Conservation (phyloP, 2,888 invertebrate species). For the Dyspetes luteomarginatus region DNA sequence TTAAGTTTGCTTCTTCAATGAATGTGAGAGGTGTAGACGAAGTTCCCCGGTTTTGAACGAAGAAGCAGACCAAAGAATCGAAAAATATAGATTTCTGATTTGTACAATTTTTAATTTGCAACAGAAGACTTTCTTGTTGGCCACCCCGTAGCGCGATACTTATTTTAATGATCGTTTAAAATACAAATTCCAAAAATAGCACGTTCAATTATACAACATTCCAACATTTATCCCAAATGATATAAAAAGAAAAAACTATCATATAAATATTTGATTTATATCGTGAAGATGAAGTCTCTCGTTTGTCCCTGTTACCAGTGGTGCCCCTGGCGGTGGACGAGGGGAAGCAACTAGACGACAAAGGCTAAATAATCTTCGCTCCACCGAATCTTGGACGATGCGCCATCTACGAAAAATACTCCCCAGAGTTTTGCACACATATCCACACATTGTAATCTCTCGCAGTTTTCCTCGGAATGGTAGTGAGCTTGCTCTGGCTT, state of each 20-base stretch:
- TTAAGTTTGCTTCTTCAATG: too few relatives aligned
- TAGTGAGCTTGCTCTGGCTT: slow-evolving; percentile 25
- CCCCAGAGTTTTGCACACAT: not conserved
- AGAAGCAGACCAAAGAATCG: too few relatives aligned
- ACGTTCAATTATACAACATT: not conserved
- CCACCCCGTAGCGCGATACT: not conserved
- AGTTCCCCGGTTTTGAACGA: too few relatives aligned
- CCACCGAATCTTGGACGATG: not conserved
- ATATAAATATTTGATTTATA: not conserved
- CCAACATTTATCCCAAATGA: not conserved
- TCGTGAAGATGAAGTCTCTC: not conserved
- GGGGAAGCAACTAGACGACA: too few relatives aligned
- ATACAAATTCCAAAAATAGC: not conserved
- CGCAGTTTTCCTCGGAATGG: slow-evolving; percentile 56
- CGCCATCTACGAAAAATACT: not conserved
- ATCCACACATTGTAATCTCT: not conserved
- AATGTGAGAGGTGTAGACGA: too few relatives aligned
- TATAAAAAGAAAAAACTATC: not conserved
- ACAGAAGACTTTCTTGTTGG: not conserved
- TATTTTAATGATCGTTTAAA: not conserved
- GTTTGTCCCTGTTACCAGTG: not conserved
- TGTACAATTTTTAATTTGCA: too few relatives aligned
- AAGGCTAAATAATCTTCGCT: too few relatives aligned
- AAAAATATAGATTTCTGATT: too few relatives aligned
- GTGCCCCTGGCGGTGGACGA: too few relatives aligned